Conservation (phyloP, 2,113 vertebrate species). For the Bos indicus region DNA sequence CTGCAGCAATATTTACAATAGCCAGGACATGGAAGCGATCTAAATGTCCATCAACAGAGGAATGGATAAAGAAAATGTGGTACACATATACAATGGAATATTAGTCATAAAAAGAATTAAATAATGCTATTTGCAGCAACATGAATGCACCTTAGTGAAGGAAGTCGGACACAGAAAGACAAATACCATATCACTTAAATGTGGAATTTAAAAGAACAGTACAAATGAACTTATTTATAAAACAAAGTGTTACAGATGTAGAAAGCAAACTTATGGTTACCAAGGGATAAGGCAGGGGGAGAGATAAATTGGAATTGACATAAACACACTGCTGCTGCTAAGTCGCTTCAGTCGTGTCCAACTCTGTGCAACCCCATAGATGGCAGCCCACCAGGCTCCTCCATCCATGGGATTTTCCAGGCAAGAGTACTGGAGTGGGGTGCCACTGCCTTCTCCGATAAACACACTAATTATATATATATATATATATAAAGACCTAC, state of each 20-base stretch:
- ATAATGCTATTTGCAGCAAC: background rate
- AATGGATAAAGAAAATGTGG: background rate
- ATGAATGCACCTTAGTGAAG: background rate
- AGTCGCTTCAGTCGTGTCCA: no score
- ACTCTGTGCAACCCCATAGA: no score
- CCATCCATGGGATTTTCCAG: no score
- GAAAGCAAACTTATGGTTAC: background rate
- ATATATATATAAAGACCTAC: background rate
- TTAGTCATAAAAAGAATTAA: background rate
- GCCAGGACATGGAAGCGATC: background rate
- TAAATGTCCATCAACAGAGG: background rate
- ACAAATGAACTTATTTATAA: background rate
- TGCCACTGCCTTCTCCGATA: no score
- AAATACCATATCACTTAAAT: background rate
- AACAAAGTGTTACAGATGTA: background rate
- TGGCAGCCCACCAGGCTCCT: no score
- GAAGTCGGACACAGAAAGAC: background rate
- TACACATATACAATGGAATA: background rate
- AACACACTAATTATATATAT: background rate
- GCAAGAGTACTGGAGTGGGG: no score
- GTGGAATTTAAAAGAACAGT: background rate
- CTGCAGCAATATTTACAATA: background rate
- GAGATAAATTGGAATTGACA: background rate
- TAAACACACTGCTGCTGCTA: background rate
- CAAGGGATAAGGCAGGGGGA: background rate